Conservation (phyloP, 2,113 vertebrate genomes). For the Nyctereutes procyonoides region DNA sequence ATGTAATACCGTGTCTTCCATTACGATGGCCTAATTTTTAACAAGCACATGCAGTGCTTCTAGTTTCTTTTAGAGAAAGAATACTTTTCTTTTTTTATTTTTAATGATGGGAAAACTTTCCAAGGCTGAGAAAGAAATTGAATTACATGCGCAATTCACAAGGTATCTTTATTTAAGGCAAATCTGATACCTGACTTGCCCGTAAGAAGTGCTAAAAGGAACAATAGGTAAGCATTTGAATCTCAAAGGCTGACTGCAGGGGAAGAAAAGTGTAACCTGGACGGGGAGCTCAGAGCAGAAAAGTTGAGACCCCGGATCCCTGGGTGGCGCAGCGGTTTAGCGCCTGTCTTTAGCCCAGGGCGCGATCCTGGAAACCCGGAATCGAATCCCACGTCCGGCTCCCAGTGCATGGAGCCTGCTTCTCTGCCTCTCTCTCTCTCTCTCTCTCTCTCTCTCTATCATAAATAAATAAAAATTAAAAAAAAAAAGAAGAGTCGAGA, state of each 20-base stretch:
- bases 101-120: background rate
- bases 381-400: no score
- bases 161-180: constrained; percentile 50
- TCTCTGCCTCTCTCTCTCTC: no score
- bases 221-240: background rate
- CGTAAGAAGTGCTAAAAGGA: background rate
- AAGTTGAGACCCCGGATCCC: background rate
- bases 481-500: background rate
- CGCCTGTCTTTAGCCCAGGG: no score
- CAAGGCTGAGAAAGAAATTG: background rate
- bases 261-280: background rate
- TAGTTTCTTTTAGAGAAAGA: background rate
- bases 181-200: background rate
- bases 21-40: background rate
- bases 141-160: background rate
- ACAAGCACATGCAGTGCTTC: background rate
- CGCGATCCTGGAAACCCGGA: no score
- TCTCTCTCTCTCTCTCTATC: no score
- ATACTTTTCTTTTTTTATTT: background rate
- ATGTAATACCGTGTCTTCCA: background rate
- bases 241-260: background rate
- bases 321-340: no score
- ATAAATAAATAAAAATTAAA: no score
- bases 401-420: no score
- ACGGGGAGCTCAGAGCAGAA: background rate